Evolutionary conservation across 2,888 invertebrate genomes (phyloP).

Genomic region (Serripes groenlandicus): DNA sequence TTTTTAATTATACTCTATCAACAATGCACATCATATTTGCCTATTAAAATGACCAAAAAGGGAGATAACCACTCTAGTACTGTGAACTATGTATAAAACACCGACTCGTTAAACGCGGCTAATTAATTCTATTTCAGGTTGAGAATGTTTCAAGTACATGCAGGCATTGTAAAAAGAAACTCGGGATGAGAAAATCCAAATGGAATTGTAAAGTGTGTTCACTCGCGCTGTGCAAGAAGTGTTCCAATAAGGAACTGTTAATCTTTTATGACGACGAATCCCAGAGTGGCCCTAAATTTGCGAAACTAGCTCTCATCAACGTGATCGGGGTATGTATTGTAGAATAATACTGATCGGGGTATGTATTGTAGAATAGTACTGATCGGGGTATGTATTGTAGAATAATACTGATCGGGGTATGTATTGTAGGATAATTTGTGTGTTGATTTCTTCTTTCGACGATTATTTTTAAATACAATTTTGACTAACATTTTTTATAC

Average conservation of each 20-base stretch:
- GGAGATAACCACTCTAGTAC: no score
- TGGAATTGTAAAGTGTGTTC: constrained; percentile 56
- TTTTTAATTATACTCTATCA: no score
- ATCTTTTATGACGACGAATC: constrained; percentile 19
- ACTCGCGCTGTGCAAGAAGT: constrained; percentile 45
- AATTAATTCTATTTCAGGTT: constrained; percentile 10
- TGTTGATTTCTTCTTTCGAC: no score
- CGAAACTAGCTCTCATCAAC: constrained; percentile 25
- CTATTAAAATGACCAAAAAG: no score
- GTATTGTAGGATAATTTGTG: no score
- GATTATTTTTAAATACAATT: no score
- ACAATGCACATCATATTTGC: no score
- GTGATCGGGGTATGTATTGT: constrained; percentile 8
- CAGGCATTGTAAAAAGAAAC: constrained; percentile 31
- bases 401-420: constrained; percentile 19
- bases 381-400: constrained; percentile 3
- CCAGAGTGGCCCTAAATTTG: background rate
- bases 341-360: constrained; percentile 6
- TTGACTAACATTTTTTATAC: no score
- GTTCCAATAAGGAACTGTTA: constrained; percentile 45
- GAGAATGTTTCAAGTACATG: constrained; percentile 8
- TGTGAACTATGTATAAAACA: no score
- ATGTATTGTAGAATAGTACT: background rate
- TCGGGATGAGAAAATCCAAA: constrained; percentile 38
- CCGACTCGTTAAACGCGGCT: no score